Percentiles rank a stretch among this genome's conserved stretches.
Evolutionary conservation across 2,888 invertebrate genomes (phyloP).

Genomic region (Pardosa pseudoannulata): DNA sequence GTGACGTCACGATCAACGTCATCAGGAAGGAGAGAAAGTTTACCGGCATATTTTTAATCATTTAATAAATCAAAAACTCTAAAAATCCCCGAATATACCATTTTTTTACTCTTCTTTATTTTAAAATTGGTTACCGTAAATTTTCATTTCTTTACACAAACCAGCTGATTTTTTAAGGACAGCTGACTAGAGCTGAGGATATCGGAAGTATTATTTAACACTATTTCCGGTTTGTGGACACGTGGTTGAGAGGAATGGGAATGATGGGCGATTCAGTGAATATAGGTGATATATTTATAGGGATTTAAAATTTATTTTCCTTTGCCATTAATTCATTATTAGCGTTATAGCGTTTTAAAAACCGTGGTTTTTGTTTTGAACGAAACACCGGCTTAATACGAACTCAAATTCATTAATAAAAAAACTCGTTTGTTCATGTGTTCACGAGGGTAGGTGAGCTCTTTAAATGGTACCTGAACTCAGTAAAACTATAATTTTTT

Average conservation of each 20-base stretch:
- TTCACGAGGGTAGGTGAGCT: no score
- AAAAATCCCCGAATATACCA: not conserved
- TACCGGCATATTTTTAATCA: not conserved
- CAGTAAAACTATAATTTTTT: no score
- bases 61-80: not conserved
- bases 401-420: no score
- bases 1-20: conserved; percentile 43
- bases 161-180: conserved; percentile 42
- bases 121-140: not conserved
- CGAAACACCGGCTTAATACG: no score
- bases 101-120: not conserved
- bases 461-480: no score
- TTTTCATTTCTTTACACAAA: not conserved
- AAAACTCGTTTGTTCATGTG: no score
- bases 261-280: no score
- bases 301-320: no score
- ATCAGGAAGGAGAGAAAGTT: conserved; percentile 4
- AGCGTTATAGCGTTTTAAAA: no score
- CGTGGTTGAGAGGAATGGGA: conserved; percentile 36
- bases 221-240: conserved; percentile 61
- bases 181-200: conserved; percentile 36
- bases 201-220: conserved; percentile 59
- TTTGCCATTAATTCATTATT: no score
- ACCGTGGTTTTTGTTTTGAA: no score
- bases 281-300: no score